phyloP scores from a whole-genome alignment of 2,888 invertebrate species.

The Mesorhabditis spiculigera region DNA sequence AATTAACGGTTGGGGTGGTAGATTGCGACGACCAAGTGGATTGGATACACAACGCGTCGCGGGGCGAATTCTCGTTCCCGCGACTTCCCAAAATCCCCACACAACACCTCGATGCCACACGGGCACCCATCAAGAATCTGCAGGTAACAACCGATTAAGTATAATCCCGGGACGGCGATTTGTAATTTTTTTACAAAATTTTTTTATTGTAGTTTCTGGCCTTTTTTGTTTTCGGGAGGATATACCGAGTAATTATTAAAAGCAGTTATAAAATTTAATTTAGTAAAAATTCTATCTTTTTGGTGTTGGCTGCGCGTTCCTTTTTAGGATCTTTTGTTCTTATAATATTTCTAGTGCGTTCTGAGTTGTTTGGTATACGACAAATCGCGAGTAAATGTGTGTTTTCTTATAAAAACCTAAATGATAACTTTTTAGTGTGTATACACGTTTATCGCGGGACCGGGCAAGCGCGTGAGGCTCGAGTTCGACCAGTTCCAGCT shows the following conservation, averaged over 20 bases:
- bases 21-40: constrained; percentile 56
- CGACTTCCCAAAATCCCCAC: constrained; percentile 36
- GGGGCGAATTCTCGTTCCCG: constrained; percentile 48
- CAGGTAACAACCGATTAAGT: constrained; percentile 18
- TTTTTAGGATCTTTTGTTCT: too few relatives aligned
- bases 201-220: background rate
- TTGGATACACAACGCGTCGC: constrained; percentile 22
- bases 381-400: too few relatives aligned
- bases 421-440: constrained; percentile 55
- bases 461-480: constrained; percentile 61
- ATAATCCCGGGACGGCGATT: background rate
- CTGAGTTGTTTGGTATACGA: too few relatives aligned
- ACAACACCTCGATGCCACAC: constrained; percentile 14
- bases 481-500: constrained; percentile 61
- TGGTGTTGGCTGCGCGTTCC: too few relatives aligned
- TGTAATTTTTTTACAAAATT: background rate
- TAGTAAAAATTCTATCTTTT: too few relatives aligned
- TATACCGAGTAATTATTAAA: too few relatives aligned
- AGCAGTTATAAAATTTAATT: too few relatives aligned
- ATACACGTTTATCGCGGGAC: constrained; percentile 62
- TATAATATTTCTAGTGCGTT: too few relatives aligned
- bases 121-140: constrained; percentile 23
- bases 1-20: constrained; percentile 11
- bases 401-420: background rate
- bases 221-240: background rate